phyloP scores from a whole-genome alignment of 2,888 invertebrate genomes.

The Drosophila mimetica region DNA sequence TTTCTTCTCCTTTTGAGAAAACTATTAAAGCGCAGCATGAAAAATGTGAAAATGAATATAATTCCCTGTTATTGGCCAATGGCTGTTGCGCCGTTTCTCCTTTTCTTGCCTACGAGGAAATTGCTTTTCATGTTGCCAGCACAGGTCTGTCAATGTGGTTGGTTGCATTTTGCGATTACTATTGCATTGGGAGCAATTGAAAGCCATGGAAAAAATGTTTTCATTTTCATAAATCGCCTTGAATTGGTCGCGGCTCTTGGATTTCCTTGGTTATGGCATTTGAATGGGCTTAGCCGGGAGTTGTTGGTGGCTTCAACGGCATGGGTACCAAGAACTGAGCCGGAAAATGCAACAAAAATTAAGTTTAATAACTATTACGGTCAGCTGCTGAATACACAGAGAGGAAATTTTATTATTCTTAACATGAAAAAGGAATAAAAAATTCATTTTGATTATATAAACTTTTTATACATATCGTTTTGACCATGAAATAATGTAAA shows the following conservation, averaged over 20 bases:
- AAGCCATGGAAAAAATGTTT: constrained; percentile 57
- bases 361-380: constrained; percentile 12
- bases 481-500: no score
- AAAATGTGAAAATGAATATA: constrained; percentile 76
- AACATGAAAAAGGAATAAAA: background rate
- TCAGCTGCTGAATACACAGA: constrained; percentile 4
- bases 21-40: constrained; percentile 69
- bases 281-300: constrained; percentile 17
- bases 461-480: no score
- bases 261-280: constrained; percentile 17
- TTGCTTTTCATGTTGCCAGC: constrained; percentile 52
- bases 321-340: constrained; percentile 5
- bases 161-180: constrained; percentile 22
- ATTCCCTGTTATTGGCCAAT: constrained; percentile 52
- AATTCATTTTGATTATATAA: no score
- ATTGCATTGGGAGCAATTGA: constrained; percentile 55
- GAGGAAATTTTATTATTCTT: background rate
- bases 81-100: constrained; percentile 28
- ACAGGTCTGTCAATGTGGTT: constrained; percentile 53
- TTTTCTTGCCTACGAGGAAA: constrained; percentile 50
- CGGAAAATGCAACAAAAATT: constrained; percentile 27
- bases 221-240: constrained; percentile 69
- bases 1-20: constrained; percentile 59
- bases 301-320: constrained; percentile 15
- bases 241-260: constrained; percentile 18